These are phyloP conservation scores for Takifugu rubripes DNA, from an alignment of 2,797 vertebrate species.

Conservation along the genomic window DNA sequence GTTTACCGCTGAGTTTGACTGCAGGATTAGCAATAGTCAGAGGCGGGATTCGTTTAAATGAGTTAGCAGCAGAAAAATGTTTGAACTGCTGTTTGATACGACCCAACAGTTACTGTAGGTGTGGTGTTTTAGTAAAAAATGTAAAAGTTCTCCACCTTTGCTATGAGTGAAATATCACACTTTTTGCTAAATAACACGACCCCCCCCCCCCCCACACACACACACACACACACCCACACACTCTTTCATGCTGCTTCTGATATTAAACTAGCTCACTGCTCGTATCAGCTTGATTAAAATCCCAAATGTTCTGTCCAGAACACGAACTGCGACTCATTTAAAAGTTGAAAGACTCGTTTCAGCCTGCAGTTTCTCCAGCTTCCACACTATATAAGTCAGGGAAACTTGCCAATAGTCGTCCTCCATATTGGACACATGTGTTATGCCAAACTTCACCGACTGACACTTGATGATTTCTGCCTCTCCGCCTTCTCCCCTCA, in stretches of 20 bases:
- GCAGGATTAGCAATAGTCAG: too few relatives aligned
- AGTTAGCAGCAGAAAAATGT: too few relatives aligned
- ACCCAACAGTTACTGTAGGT: too few relatives aligned
- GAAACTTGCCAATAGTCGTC: constrained; percentile 65
- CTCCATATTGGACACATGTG: constrained; percentile 72
- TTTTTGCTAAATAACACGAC: constrained; percentile 7
- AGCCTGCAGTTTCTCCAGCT: constrained; percentile 61
- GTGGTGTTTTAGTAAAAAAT: too few relatives aligned
- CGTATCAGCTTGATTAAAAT: constrained; percentile 57
- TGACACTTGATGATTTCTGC: constrained; percentile 68
- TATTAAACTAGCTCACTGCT: constrained; percentile 21
- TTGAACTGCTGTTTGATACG: too few relatives aligned
- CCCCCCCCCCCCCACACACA: background rate
- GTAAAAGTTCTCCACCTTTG: background rate
- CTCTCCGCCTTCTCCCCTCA: constrained; percentile 46
- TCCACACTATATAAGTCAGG: constrained; percentile 69
- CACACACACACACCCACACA: too few relatives aligned
- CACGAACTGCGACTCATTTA: constrained; percentile 63
- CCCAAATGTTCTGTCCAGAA: constrained; percentile 59
- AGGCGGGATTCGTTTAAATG: too few relatives aligned
- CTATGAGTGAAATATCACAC: constrained; percentile 15
- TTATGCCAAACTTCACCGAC: constrained; percentile 61
- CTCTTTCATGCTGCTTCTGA: constrained; percentile 7
- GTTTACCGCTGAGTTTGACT: too few relatives aligned
- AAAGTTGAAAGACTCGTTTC: constrained; percentile 68